Evolutionary conservation across 2,113 vertebrate genomes (phyloP).

Genomic region (Cavia porcellus): DNA sequence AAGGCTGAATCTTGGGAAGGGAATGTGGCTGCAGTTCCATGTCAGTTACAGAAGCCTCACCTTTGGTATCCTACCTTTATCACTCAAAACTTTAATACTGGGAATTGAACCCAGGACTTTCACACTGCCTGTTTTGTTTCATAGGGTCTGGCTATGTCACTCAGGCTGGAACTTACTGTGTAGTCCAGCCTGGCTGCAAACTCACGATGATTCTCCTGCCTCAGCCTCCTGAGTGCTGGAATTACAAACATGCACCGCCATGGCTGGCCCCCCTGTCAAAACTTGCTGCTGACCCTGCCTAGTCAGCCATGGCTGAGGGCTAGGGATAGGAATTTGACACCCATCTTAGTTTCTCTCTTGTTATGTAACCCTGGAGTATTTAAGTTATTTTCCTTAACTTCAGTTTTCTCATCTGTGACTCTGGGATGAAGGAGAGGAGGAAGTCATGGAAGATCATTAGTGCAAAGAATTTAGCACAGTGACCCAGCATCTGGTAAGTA

Average conservation of each 20-base stretch:
- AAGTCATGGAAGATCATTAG: background rate
- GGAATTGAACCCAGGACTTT: background rate
- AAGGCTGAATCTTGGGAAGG: background rate
- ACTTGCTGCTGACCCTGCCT: background rate
- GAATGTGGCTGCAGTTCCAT: constrained; percentile 21
- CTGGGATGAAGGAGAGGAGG: background rate
- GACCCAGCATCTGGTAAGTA: background rate
- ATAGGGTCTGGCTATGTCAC: background rate
- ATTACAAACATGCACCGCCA: background rate
- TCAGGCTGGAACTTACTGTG: background rate
- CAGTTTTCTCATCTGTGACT: constrained; percentile 52
- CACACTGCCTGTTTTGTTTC: background rate
- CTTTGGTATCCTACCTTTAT: background rate
- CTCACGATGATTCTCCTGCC: background rate
- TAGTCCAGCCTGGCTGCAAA: background rate
- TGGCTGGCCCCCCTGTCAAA: background rate
- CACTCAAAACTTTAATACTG: background rate
- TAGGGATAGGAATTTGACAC: background rate
- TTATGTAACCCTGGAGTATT: background rate
- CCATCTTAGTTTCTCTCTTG: background rate
- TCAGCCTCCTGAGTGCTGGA: background rate
- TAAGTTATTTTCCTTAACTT: constrained; percentile 21
- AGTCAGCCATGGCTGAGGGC: background rate
- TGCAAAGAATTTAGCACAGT: background rate
- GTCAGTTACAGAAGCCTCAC: background rate